Evolutionary conservation across 2,888 invertebrate species (phyloP).

Genomic region (Xestobium rufovillosum): DNA sequence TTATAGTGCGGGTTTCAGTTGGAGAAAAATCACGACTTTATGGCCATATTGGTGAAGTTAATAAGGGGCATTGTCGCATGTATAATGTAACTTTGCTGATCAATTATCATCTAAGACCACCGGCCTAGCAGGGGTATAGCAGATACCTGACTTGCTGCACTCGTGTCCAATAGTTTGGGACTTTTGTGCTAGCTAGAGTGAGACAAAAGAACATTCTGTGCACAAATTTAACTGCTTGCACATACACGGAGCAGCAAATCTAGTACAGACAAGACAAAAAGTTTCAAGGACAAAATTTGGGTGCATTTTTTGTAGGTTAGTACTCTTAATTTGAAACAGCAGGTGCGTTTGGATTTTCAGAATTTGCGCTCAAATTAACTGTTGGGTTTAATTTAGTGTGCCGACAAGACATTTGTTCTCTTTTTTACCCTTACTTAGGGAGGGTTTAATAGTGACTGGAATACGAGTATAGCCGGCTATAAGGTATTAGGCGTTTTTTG

Average conservation of each 20-base stretch:
- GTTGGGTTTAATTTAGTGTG: conserved; percentile 12
- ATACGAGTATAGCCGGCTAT: no score
- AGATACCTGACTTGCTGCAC: conserved; percentile 22
- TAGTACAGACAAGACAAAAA: conserved; percentile 15
- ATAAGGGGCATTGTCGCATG: conserved; percentile 26
- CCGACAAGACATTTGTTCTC: conserved; percentile 11
- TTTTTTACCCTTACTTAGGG: no score
- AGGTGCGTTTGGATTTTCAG: conserved; percentile 27
- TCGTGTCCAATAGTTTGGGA: no score
- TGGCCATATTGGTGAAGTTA: conserved; percentile 23
- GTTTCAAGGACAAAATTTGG: conserved; percentile 29
- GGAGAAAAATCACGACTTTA: conserved; percentile 24
- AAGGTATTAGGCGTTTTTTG: no score
- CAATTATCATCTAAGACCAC: conserved; percentile 30
- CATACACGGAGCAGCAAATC: not conserved
- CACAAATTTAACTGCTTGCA: not conserved
- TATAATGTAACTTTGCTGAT: conserved; percentile 26
- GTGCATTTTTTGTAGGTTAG: conserved; percentile 29
- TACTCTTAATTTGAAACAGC: conserved; percentile 28
- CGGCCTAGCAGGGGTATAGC: conserved; percentile 27
- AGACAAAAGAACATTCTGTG: not conserved
- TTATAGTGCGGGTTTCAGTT: conserved; percentile 12
- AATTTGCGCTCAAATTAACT: conserved; percentile 19
- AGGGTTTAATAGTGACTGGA: no score
- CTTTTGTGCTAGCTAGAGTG: conserved; percentile 2